phyloP scores from a whole-genome alignment of 2,797 vertebrate species.

The Chloroceryle amazona region DNA sequence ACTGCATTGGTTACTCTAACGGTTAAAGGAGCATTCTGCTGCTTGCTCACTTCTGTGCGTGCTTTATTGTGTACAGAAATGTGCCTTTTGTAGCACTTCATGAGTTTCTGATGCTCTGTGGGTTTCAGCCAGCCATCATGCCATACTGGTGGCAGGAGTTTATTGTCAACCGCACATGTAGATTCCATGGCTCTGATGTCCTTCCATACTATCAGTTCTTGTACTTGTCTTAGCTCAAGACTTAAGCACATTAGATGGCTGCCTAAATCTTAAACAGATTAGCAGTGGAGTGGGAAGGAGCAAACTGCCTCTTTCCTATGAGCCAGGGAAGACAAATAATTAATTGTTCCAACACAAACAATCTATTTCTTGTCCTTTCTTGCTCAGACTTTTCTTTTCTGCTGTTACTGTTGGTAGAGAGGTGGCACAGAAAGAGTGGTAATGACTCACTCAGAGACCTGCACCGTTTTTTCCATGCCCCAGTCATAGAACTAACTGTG shows the following conservation, averaged over 20 bases:
- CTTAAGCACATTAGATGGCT: not conserved
- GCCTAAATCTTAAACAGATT: not conserved
- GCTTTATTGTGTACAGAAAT: not conserved
- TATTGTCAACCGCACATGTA: not conserved
- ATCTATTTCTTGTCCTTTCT: not conserved
- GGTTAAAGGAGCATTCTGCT: not conserved
- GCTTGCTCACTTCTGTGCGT: not conserved
- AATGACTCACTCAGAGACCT: not conserved
- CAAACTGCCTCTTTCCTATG: not conserved
- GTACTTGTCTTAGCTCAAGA: not conserved
- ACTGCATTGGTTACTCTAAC: rapidly evolving
- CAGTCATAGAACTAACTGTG: not conserved
- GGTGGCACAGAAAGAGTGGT: not conserved
- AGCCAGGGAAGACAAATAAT: not conserved
- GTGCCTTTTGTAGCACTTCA: not conserved
- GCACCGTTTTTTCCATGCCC: rapidly evolving
- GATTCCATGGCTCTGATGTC: not conserved
- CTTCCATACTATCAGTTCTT: not conserved
- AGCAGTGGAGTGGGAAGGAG: not conserved
- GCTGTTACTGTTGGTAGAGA: not conserved
- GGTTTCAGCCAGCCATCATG: not conserved
- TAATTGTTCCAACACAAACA: not conserved
- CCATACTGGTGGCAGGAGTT: not conserved
- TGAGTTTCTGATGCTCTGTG: not conserved
- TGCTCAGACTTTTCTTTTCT: not conserved